phyloP scores from a whole-genome alignment of 2,888 invertebrate species.

The Drosophila phalerata region DNA sequence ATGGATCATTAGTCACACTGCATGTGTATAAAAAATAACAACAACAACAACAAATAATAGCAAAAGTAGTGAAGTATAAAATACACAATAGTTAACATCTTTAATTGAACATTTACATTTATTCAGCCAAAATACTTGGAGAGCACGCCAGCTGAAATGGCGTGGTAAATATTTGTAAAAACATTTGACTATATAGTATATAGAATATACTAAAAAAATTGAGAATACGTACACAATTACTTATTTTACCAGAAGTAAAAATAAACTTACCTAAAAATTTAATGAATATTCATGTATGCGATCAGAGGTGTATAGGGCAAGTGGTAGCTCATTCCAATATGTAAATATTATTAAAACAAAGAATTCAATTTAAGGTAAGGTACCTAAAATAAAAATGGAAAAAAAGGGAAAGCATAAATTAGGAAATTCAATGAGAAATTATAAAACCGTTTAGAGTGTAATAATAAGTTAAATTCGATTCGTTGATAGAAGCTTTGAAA shows the following conservation, averaged over 20 bases:
- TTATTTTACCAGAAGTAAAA: background rate
- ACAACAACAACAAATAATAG: background rate
- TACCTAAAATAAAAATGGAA: background rate
- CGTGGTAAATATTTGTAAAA: background rate
- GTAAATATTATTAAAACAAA: background rate
- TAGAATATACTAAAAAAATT: too few species aligned
- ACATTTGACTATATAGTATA: background rate
- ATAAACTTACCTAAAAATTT: background rate
- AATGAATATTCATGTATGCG: background rate
- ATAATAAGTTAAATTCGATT: background rate
- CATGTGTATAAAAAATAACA: background rate
- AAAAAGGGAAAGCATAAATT: background rate
- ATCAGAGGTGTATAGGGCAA: background rate
- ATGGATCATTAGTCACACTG: constrained; percentile 62
- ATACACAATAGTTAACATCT: background rate
- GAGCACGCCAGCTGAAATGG: background rate
- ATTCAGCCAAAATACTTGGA: constrained; percentile 3
- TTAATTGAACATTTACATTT: background rate
- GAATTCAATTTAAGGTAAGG: background rate
- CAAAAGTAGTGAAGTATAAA: background rate
- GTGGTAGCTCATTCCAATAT: background rate
- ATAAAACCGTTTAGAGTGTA: background rate
- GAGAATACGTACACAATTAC: background rate
- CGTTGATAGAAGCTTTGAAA: background rate
- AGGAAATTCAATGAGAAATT: background rate